A percentile compares a stretch with the other conserved stretches of the same genome.
phyloP scores from a whole-genome alignment of 2,888 invertebrate genomes.

The Drosophila trichaetosa region DNA sequence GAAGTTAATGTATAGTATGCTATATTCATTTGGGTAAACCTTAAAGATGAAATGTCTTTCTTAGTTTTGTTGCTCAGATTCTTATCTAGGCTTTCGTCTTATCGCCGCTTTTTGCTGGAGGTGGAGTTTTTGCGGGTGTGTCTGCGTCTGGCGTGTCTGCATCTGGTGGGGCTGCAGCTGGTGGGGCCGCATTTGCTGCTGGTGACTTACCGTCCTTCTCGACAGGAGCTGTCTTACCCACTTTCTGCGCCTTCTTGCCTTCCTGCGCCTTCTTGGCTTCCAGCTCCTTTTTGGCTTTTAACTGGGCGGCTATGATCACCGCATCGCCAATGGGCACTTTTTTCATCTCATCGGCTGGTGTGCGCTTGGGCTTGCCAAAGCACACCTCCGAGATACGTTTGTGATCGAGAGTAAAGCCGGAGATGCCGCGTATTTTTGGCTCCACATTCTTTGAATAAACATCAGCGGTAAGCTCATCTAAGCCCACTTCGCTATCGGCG shows the following conservation, averaged over 20 bases:
- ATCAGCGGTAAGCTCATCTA: conserved; percentile 91
- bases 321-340: conserved; percentile 63
- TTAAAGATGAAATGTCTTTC: neutral
- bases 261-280: conserved; percentile 13
- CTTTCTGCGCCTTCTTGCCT: neutral
- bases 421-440: conserved; percentile 87
- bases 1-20: neutral
- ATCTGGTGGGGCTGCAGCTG: neutral
- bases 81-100: neutral
- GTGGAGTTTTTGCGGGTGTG: neutral
- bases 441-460: conserved; percentile 89
- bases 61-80: neutral
- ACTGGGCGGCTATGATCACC: conserved; percentile 7
- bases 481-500: conserved; percentile 90
- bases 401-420: conserved; percentile 49
- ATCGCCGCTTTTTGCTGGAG: neutral
- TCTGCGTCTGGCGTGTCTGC: neutral
- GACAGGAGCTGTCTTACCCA: neutral
- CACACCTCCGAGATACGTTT: conserved; percentile 52
- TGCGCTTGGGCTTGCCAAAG: conserved; percentile 56
- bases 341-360: conserved; percentile 48
- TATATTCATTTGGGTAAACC: neutral
- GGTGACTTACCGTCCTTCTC: neutral
- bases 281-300: conserved; percentile 13
- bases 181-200: neutral